Evolutionary conservation across 1,140 invertebrate species (phyloP).

Genomic region (Zaprionus tsacasi): DNA sequence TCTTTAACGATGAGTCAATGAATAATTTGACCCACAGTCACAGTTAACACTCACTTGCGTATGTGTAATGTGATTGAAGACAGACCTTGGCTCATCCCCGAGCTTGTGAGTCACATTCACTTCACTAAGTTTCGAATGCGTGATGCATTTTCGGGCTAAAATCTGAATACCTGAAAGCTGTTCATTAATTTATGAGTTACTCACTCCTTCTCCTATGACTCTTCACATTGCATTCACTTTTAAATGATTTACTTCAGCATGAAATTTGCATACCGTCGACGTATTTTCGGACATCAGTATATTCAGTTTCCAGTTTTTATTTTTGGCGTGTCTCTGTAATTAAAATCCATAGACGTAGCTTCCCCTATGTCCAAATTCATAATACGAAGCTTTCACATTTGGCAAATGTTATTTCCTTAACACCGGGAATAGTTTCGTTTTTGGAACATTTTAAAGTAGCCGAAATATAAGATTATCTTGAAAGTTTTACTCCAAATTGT

Average conservation of each 20-base stretch:
- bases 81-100: slow-evolving; percentile 19
- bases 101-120: slow-evolving; percentile 28
- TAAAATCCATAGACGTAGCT: slow-evolving; percentile 34
- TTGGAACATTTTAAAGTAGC: no score
- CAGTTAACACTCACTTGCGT: slow-evolving; percentile 8
- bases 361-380: slow-evolving; percentile 18
- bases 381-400: slow-evolving; percentile 2
- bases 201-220: background rate
- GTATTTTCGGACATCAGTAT: slow-evolving; percentile 30
- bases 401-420: slow-evolving; percentile 37
- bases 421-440: background rate
- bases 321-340: slow-evolving; percentile 14
- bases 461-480: background rate
- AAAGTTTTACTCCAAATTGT: background rate
- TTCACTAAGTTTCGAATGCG: slow-evolving; percentile 19
- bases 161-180: slow-evolving; percentile 25
- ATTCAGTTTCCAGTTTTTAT: slow-evolving; percentile 19
- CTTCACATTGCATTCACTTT: slow-evolving; percentile 21
- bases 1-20: slow-evolving; percentile 61
- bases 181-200: slow-evolving; percentile 25
- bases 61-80: slow-evolving; percentile 7
- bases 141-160: slow-evolving; percentile 29
- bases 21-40: slow-evolving; percentile 49
- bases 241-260: slow-evolving; percentile 4
- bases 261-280: slow-evolving; percentile 15